Base-by-base conservation (phyloP, 2,113 vertebrate genomes). In the Psittacula cyanocephala region DNA sequence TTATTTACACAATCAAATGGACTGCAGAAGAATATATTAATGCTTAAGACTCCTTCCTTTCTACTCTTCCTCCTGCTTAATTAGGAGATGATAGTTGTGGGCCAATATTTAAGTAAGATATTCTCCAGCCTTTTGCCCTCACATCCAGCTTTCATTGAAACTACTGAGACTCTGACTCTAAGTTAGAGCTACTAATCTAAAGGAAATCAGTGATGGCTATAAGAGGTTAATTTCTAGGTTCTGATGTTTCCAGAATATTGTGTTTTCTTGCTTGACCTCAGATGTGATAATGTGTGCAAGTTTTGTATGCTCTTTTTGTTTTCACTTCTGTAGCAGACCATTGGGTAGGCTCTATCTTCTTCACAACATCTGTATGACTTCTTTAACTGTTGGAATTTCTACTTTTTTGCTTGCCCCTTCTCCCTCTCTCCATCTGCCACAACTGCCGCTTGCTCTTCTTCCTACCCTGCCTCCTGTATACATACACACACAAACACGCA, bases 351-450 rank as follows among this genome's bases (percentile, higher is more conserved):
- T 4, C 14, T 53, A 5, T 12, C 2, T 60, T 28, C 70, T 63
- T 53, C 37, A 14, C 19, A 57, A 79, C 47, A 9, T 44, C 35
- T 15, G 13, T 77, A 5, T 31, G 39, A 29, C 33, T 35, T 27
- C 41, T 76, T 90, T 27, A 74, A 37, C 28, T 88, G 16, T 87
- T 91, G 60, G 15, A 13, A 76, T 91, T 94, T 85, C n/a, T 52
- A 28, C 53, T 91, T 91, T 91, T 86, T 28, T 52, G 49, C 27
- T 52, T 52, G 25, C 9, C 27, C 13, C 10, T 11, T 37, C 20
- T 57, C 80, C 63, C 44, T 62, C 10, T 13, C 7, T 62, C 5
- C 29, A 9, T 50, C 25, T 28, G 27, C 24, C 13, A 25, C 49
- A 27, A 27, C 49, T 50, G 24, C 27, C 25, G 27, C 25, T 5